These are phyloP conservation scores for Tethya wilhelma DNA, from an alignment of 37 sponge, comb jelly and placozoan species.

Conservation along the genomic window DNA sequence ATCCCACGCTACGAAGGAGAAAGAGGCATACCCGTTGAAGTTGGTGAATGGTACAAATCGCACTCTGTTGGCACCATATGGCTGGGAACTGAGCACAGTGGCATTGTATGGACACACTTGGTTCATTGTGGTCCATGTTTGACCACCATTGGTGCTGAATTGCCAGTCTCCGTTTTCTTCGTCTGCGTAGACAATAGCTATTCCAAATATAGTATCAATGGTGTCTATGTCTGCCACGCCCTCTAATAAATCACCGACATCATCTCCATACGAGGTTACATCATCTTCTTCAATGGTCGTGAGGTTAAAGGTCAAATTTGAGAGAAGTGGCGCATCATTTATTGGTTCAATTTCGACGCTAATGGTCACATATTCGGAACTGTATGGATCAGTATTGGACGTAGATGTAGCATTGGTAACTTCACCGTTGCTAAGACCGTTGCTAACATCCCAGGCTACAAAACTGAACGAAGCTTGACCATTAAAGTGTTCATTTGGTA, in stretches of 20 bases:
- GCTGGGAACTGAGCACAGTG: constrained; percentile 63
- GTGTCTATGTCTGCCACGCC: constrained; percentile 76
- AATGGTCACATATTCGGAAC: constrained; percentile 29
- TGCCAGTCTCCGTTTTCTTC: constrained; percentile 83
- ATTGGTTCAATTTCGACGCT: constrained; percentile 50
- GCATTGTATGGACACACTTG: constrained; percentile 54
- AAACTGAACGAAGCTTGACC: constrained; percentile 62
- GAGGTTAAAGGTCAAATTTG: constrained; percentile 51
- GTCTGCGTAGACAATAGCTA: constrained; percentile 73
- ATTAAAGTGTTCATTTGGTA: constrained; percentile 74
- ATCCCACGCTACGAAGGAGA: constrained; percentile 90
- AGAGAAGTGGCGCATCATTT: constrained; percentile 87
- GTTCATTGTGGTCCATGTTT: constrained; percentile 59
- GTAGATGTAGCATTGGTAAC: constrained; percentile 53
- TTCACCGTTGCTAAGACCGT: constrained; percentile 57
- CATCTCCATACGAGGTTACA: constrained; percentile 56
- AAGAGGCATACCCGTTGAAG: constrained; percentile 68
- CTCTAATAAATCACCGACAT: constrained; percentile 45
- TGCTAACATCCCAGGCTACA: constrained; percentile 84
- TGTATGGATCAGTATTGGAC: constrained; percentile 71
- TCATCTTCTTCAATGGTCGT: constrained; percentile 74
- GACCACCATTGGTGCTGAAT: constrained; percentile 65
- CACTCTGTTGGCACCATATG: constrained; percentile 46
- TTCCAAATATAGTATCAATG: constrained; percentile 48
- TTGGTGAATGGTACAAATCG: constrained; percentile 75